Conservation (phyloP, 2,888 invertebrate genomes). For the Drosophila phalerata region DNA sequence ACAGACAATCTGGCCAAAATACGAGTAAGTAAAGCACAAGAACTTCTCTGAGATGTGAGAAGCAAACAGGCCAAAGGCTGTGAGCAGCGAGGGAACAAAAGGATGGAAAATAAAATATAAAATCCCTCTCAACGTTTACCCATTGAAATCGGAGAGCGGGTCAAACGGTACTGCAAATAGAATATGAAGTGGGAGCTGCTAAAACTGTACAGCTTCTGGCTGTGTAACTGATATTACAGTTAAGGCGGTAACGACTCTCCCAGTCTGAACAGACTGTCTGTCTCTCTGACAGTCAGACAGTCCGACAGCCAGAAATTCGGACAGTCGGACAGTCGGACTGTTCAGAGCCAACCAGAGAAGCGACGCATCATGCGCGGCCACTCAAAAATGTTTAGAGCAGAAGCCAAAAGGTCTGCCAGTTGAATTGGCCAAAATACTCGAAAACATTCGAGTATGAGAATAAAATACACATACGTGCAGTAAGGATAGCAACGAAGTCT, state of each 20-base stretch:
- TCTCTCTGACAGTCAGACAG: neutral
- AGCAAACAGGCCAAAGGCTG: conserved; percentile 27
- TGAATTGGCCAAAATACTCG: conserved; percentile 29
- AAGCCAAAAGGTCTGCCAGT: conserved; percentile 39
- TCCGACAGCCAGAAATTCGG: neutral
- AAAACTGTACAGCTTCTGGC: conserved; percentile 16
- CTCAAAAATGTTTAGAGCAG: conserved; percentile 55
- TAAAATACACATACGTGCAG: conserved; percentile 26
- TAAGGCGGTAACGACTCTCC: conserved; percentile 78
- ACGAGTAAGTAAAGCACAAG: conserved; percentile 53
- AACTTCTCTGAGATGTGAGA: conserved; percentile 18
- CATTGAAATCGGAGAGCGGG: conserved; percentile 42
- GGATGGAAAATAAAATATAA: conserved; percentile 18
- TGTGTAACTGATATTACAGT: conserved; percentile 77
- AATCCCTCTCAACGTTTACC: conserved; percentile 29
- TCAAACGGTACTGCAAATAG: conserved; percentile 33
- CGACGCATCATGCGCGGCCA: conserved; percentile 51
- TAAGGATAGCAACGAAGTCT: conserved; percentile 10
- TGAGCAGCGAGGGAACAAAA: neutral
- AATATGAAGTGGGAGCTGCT: conserved; percentile 38
- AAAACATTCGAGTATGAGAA: conserved; percentile 47
- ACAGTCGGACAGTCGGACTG: neutral
- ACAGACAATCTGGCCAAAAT: conserved; percentile 76
- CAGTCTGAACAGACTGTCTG: neutral
- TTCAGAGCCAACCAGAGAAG: conserved; percentile 19